Evolutionary conservation across 2,113 vertebrate genomes (phyloP).

Genomic region (Thalassoma bifasciatum): DNA sequence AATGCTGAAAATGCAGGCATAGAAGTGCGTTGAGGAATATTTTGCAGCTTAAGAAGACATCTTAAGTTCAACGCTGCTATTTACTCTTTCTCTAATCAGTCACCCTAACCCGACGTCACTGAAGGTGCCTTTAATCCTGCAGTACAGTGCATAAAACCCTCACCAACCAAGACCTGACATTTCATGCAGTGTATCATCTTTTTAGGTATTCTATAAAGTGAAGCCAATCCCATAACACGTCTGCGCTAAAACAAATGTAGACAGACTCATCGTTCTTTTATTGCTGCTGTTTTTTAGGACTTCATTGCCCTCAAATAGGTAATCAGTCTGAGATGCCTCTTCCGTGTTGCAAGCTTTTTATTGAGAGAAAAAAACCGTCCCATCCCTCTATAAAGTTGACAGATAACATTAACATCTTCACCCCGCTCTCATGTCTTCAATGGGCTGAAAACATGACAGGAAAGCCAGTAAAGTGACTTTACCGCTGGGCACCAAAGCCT

Average conservation of each 20-base stretch:
- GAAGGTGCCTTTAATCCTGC: too few species aligned
- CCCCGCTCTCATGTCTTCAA: conserved; percentile 23
- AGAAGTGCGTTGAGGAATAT: too few species aligned
- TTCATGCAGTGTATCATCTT: not conserved
- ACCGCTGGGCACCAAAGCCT: conserved; percentile 9
- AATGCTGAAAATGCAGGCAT: too few species aligned
- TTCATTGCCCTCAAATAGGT: conserved; percentile 15
- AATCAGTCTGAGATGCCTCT: conserved; percentile 11
- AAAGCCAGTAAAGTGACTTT: conserved; percentile 18
- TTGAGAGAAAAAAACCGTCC: conserved; percentile 6
- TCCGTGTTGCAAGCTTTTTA: conserved; percentile 19
- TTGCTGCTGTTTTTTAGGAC: conserved; percentile 1
- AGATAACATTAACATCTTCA: conserved; percentile 36
- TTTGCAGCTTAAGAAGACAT: too few species aligned
- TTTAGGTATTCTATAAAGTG: not conserved
- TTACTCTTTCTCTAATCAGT: too few species aligned
- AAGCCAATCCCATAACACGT: conserved; percentile 6
- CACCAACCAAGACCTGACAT: not conserved
- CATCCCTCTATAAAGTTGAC: conserved; percentile 25
- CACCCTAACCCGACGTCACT: too few species aligned
- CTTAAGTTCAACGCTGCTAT: too few species aligned
- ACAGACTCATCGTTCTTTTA: conserved; percentile 4
- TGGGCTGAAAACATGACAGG: conserved; percentile 30
- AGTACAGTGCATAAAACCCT: too few species aligned
- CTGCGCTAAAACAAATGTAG: not conserved